Base-by-base conservation (phyloP, 2,888 invertebrate genomes). In the Sphaeridia pumilis region DNA sequence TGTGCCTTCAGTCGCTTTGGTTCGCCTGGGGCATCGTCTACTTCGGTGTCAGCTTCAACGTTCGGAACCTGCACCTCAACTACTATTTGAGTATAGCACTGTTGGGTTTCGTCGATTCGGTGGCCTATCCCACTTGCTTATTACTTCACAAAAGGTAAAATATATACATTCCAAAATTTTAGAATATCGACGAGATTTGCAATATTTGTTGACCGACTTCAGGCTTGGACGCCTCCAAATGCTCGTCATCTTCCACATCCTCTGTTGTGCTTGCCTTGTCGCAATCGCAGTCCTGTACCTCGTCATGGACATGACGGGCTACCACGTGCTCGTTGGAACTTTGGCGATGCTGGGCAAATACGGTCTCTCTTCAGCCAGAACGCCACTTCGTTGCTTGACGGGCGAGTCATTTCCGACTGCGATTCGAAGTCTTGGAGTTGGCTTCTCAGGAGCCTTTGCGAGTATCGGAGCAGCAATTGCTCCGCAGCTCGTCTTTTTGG, bases 21-120 rank as follows among this genome's bases (percentile, higher is more conserved):
- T 58, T 55, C 27, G 57, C 58, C 27, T 64, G 62, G 62, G 56
- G 60, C 22, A 53, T 60, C 25, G 56, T 55, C 25, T 61, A 62
- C 34, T 64, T 64, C 31, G 64, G 64, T 34, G 38, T 45, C 21
- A 48, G 26, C 45, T 62, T 55, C 49, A 62, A 62, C 47, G 52
- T 55, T 1, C 58, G 57, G 34, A 61, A 58, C 36, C 35, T 60
- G 27, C 43, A 34, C 3, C 59, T 58, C 17, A 51, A 58, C 49
- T 25, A 46, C 10, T 56, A 57, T 35, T 24, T 56, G 36, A 61
- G 57, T 34, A 52, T 60, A 7, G 41, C 36, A 7, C 34, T 58
- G 3, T 44, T 61, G 54, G 61, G 59, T 2, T 21, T 55, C 3
- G 46, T 55, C 1, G 61, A 61, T 34, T 53, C 56, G 3, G 22